Evolutionary conservation across 2,113 vertebrate species (phyloP), one percentile per base, ranked within the genome.

Genomic region (Catharus fuscescens): DNA sequence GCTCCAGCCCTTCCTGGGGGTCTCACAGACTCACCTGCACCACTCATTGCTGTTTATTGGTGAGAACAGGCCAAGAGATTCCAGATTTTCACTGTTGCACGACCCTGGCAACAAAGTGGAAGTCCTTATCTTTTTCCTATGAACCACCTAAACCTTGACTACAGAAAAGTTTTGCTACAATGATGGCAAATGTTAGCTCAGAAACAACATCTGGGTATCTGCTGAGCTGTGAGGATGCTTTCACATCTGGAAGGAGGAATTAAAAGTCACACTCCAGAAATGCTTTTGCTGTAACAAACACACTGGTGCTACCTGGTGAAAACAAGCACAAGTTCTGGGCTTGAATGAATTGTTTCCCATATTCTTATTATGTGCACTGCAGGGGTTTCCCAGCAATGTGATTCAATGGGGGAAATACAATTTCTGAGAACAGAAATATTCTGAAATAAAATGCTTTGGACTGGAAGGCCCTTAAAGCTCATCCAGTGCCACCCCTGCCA

Each of bases 221-320:
- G 34, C 45, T 53, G 70, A 65, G 64, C 59, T 19, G 29, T 14
- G 18, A n/a, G 72, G 48, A 36, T 17, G 18, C n/a, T 61, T 31
- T 56, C 40, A 47, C 7, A 9, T 10, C 53, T 44, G 31, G 40
- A 28, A 60, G 50, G 29, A 77, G 67, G 64, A 69, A 69, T 32
- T 48, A 13, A 61, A 36, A 62, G n/a, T 45, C 59, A 38, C 44
- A 71, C 4, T 47, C 8, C 29, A 18, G 10, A 28, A 36, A 14
- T 31, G 26, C 56, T 31, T 56, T 36, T 1, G 8, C 57, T 59
- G 19, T 24, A 38, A n/a, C 40, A 21, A 0, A 18, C 0, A 4
- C 17, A 9, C 5, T 19, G 24, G 17, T 14, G 26, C 57, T 74
- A 12, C 7, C 40, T 44, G 67, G 14, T 2, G 7, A 73, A 67